Conservation (phyloP, 2,113 vertebrate species). For the Cyprinodon variegatus region DNA sequence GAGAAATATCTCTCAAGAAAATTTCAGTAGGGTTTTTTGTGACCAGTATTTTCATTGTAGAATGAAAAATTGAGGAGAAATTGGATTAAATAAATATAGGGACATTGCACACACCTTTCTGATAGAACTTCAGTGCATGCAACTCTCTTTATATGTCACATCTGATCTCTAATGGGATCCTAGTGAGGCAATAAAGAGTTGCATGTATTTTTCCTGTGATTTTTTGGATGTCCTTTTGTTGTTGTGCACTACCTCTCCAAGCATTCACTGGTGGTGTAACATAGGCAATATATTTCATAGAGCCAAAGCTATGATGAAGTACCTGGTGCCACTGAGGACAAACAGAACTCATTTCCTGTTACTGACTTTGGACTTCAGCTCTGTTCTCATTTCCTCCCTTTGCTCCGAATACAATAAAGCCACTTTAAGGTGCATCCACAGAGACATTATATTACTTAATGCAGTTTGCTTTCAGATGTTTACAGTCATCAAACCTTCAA, state of each 20-base stretch:
- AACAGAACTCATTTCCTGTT: constrained; percentile 79
- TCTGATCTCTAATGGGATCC: constrained; percentile 31
- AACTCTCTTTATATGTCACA: constrained; percentile 24
- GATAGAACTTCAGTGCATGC: constrained; percentile 6
- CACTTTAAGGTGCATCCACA: constrained; percentile 58
- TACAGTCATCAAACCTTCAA: constrained; percentile 28
- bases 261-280: constrained; percentile 54
- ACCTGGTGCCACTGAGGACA: constrained; percentile 74
- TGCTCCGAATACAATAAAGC: constrained; percentile 67
- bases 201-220: constrained; percentile 46
- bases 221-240: constrained; percentile 50
- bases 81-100: neutral
- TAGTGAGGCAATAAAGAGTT: constrained; percentile 51
- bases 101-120: constrained; percentile 15
- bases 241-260: constrained; percentile 31
- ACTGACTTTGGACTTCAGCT: constrained; percentile 72
- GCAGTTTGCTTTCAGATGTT: constrained; percentile 34
- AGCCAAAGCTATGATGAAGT: constrained; percentile 76
- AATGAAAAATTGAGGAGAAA: neutral
- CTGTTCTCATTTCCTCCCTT: constrained; percentile 76
- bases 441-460: constrained; percentile 53
- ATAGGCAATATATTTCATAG: constrained; percentile 51
- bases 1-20: neutral
- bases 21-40: neutral
- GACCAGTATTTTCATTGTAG: neutral